Base-by-base conservation (phyloP, 2,888 invertebrate species). In the Heliconius aoede region DNA sequence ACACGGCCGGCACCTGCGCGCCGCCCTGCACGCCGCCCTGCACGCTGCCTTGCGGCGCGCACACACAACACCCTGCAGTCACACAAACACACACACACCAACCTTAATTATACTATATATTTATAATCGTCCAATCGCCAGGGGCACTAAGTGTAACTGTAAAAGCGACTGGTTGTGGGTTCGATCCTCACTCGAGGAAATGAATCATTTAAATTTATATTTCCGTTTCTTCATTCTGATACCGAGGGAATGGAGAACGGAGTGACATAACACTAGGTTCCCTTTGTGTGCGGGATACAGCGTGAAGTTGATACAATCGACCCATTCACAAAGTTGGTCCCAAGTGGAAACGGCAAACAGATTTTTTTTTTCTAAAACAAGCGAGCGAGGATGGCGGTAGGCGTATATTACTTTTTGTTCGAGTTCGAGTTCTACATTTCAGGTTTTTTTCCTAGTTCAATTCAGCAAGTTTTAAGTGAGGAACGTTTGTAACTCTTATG, bases 31-130 rank as follows among this genome's bases (percentile, higher is more conserved):
- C 95, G 86, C 93, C 92, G 86, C 89, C 94, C 92, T 89, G 94
- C 94, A 87, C 95, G 94, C 89, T 95, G 93, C 95, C 95, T 86
- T 95, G 95, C 87, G 94, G 95, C 87, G 95, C 95, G 89, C 95
- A 95, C 87, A 95, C 95, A 90, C 93, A 92, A 90, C 91, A 93
- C 89, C 94, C 94, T 94, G 91, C 81, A 83, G 81, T 86, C 80
- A 85, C 80, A 84, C 71, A 72, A 69, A 32, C 32, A 32, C 8
- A 32, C 9, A 32, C 3, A 40, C 32, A 55, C 24, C 67, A 40
- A 36, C 32, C 26, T 61, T 64, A 51, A 65, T 55, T 28, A 46
- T 65, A 74, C 18, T 51, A 71, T 40, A 13, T 40, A 46, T 46
- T 46, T 18, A 46, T 1, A 46, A 46, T 5, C 18, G 46, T 1